Evolutionary conservation across 2,797 vertebrate genomes (phyloP), one percentile per base, ranked within the genome.

Genomic region (Loriculus beryllinus): DNA sequence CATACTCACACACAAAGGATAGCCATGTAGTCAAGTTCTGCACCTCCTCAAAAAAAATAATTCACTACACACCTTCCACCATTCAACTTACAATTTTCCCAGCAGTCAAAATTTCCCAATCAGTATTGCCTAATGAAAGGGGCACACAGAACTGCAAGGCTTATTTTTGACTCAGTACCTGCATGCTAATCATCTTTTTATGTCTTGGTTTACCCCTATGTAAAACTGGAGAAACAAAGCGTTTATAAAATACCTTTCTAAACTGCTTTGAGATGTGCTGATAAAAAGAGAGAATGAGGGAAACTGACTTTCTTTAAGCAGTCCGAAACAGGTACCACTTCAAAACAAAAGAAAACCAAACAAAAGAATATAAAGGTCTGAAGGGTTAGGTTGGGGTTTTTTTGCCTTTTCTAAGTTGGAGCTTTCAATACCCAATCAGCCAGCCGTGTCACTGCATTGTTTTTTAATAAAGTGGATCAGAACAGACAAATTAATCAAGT

Each of bases 41-140:
- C 47, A 82, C n/a, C 21, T 52, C 60, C 51, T 84, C 80, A 74
- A 51, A 88, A 93, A 93, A 93, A 71, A 48, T 59, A 11, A 80
- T 75, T 88, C 48, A 48, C 45, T 45, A 74, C 22, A 37, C n/a
- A 82, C 10, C 52, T 45, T 86, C 31, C 31, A 74, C 48, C 42
- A 68, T 47, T 77, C 59, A 49, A 56, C 35, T 72, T 72, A 42
- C 19, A 45, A 14, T 78, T 45, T 77, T 77, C 19, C 33, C 45
- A 43, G 49, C 22, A 33, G 54, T 51, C n/a, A 42, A 68, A 52
- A 77, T 51, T 74, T 60, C 25, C 15, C 64, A 64, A 6, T n/a
- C 31, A 17, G n/a, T 28, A 63, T 20, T 67, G 33, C 42, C 42
- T 43, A 57, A n/a, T 21, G 45, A 77, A 84, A 12, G 31, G 37